Base-by-base conservation (phyloP, 2,888 invertebrate species). In the Plebejus argus region DNA sequence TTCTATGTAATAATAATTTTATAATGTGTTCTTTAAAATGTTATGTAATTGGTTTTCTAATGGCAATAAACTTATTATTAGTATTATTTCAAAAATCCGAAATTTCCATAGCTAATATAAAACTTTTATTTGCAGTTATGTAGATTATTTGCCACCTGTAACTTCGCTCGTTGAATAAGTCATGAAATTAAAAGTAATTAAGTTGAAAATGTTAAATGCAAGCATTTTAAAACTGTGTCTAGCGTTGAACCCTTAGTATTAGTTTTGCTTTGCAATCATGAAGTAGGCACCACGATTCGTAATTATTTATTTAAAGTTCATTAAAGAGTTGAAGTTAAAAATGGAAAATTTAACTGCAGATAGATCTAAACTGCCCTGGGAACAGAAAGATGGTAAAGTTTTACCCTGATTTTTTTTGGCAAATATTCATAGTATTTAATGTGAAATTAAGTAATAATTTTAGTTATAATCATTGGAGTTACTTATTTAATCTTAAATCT, bases 131-230 rank as follows among this genome's bases (percentile, higher is more conserved):
- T 35, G 1, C 7, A 35, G 35, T 35, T 7, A 53, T 53, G 20
- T 58, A 20, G 23, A 23, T 12, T 20, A 61, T 61, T 61, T 61
- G 61, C 20, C 20, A 8, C 10, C 20, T 20, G 49, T 61, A 23
- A 20, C 20, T 58, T 10, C 20, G 23, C 23, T 12, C 20, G 61
- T 23, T 61, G 61, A 61, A 61, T 61, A 61, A 61, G 23, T 61
- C 61, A 61, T 61, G 61, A 61, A 61, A 61, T 23, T 20, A 20
- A 61, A 61, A 61, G 61, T 61, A 23, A 61, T 61, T 61, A 12
- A 61, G 1, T 61, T 61, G 61, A 61, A 66, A 66, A 66, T 61
- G 1, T 23, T 66, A 12, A 66, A 33, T 33, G 28, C 66, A 15
- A 66, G 28, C 6, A 28, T 28, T 66, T 66, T 28, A 66, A 66